Evolutionary conservation across 1,140 invertebrate species (phyloP).

Genomic region (Lucilia cuprina): DNA sequence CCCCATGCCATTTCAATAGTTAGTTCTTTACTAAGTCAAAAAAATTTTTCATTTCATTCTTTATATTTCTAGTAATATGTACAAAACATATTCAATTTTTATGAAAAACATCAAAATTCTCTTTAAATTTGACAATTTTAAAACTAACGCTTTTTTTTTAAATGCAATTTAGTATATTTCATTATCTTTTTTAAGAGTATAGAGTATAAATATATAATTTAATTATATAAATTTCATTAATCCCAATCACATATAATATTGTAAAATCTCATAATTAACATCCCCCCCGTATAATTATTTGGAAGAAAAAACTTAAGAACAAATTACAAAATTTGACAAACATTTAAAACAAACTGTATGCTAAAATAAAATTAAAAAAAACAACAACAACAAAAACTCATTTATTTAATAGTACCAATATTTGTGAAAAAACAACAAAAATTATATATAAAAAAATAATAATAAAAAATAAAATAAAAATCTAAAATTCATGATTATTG

Average conservation of each 20-base stretch:
- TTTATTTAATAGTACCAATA: slow-evolving; percentile 26
- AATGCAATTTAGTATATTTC: neutral
- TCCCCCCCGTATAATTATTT: neutral
- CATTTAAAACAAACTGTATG: slow-evolving; percentile 33
- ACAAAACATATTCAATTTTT: neutral
- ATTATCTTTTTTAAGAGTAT: neutral
- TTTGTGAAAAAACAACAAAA: slow-evolving; percentile 24
- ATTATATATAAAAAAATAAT: neutral
- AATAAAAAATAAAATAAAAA: neutral
- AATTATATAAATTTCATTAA: neutral
- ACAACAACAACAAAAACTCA: slow-evolving; percentile 25
- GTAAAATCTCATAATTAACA: slow-evolving; percentile 27
- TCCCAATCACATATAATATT: neutral
- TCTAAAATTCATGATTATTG: too few relatives aligned
- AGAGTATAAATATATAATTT: neutral
- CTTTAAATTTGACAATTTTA: too few relatives aligned
- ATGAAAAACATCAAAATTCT: too few relatives aligned
- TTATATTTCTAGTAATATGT: neutral
- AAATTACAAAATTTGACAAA: neutral
- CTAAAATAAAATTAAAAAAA: neutral
- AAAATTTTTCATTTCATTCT: neutral
- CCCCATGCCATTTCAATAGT: neutral
- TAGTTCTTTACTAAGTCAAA: neutral
- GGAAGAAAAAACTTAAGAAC: too few relatives aligned
- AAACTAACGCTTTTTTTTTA: neutral